Evolutionary conservation across 2,888 invertebrate genomes (phyloP).

Genomic region (Orthosia gracilis): DNA sequence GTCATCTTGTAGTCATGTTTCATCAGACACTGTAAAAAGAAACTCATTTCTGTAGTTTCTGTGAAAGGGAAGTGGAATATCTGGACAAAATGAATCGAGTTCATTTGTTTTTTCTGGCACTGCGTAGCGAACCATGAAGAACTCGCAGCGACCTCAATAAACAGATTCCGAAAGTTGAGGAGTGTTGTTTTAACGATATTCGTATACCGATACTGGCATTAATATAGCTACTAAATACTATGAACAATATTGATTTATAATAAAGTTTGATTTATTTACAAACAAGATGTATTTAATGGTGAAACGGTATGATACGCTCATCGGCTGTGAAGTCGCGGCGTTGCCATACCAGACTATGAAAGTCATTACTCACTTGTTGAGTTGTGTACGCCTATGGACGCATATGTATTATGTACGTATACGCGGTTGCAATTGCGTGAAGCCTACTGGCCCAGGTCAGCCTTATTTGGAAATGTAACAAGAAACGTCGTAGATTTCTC

Average conservation of each 20-base stretch:
- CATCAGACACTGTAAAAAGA: slow-evolving; percentile 44
- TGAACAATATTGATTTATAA: slow-evolving; percentile 23
- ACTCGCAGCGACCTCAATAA: slow-evolving; percentile 77
- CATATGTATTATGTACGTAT: slow-evolving; percentile 69
- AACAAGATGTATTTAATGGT: slow-evolving; percentile 66
- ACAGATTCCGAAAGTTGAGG: slow-evolving; percentile 67
- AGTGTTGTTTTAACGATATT: slow-evolving; percentile 52
- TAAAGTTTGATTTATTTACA: slow-evolving; percentile 57
- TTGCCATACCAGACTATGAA: slow-evolving; percentile 89
- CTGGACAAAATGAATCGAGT: slow-evolving; percentile 70
- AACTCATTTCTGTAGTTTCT: slow-evolving; percentile 49
- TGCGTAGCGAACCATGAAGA: slow-evolving; percentile 76
- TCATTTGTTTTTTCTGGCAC: slow-evolving; percentile 73
- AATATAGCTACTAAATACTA: slow-evolving; percentile 36
- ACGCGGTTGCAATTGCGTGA: slow-evolving; percentile 73
- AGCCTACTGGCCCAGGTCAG: slow-evolving; percentile 74
- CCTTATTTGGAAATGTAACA: slow-evolving; percentile 79
- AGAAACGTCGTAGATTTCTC: slow-evolving; percentile 77
- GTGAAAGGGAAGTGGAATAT: slow-evolving; percentile 65
- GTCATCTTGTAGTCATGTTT: slow-evolving; percentile 49
- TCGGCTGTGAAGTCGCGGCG: slow-evolving; percentile 77
- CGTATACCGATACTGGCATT: slow-evolving; percentile 36
- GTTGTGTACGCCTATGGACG: slow-evolving; percentile 63
- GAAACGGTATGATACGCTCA: slow-evolving; percentile 83
- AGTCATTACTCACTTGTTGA: slow-evolving; percentile 82